Conservation (phyloP, 2,797 vertebrate genomes). For the Rhabdophis nuchalis region DNA sequence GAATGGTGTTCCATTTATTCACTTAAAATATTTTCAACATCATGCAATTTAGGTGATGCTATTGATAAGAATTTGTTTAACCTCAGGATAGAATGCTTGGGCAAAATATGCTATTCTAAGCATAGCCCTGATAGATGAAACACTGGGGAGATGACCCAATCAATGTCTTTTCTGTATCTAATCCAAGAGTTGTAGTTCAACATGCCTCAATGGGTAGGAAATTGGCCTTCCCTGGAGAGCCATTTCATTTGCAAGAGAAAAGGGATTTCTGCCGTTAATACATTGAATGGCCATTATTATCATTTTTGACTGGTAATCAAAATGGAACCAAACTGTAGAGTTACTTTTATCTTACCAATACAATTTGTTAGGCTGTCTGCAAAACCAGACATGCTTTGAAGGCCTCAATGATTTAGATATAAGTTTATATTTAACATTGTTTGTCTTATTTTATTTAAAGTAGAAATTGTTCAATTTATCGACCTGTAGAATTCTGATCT, state of each 20-base stretch:
- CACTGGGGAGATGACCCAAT: constrained; percentile 6
- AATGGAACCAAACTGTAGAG: not conserved
- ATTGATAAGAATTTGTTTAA: not conserved
- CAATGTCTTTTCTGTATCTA: constrained; percentile 1
- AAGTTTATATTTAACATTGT: not conserved
- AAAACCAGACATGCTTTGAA: not conserved
- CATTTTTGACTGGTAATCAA: constrained; percentile 5
- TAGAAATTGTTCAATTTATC: not conserved
- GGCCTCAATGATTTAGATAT: not conserved
- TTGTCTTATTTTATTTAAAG: not conserved
- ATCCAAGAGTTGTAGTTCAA: constrained; percentile 14
- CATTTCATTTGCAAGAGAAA: constrained; percentile 20
- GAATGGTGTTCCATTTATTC: not conserved
- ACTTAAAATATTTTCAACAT: not conserved
- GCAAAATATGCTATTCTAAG: not conserved
- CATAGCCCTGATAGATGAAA: not conserved
- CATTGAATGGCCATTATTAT: not conserved
- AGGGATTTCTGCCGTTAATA: not conserved
- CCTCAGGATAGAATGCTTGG: not conserved
- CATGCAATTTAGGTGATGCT: not conserved
- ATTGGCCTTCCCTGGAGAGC: not conserved
- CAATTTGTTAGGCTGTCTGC: not conserved
- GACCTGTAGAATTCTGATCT: not conserved
- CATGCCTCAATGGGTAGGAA: not conserved
- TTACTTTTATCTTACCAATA: not conserved